These are phyloP conservation scores for Xiphophorus birchmanni DNA, from an alignment of 2,797 vertebrate genomes.

Conservation along the genomic window DNA sequence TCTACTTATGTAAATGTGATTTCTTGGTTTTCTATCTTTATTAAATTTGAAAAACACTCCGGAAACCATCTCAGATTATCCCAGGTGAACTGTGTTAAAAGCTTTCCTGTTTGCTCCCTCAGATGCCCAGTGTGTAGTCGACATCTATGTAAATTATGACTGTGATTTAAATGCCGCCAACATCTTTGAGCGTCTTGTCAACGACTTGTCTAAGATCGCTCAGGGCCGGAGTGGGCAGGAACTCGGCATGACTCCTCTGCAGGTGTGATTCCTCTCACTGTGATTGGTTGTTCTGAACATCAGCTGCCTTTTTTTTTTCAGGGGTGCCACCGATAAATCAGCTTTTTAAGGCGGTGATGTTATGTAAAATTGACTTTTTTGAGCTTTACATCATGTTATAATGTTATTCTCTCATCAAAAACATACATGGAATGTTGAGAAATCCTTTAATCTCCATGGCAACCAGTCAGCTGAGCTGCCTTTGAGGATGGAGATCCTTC, in stretches of 20 bases:
- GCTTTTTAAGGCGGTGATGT: too few species aligned
- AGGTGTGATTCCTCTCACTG: constrained; percentile 38
- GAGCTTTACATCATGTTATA: too few species aligned
- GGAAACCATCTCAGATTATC: background rate
- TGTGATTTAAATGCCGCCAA: constrained; percentile 98
- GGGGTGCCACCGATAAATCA: too few species aligned
- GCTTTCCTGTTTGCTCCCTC: constrained; percentile 10
- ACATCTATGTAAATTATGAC: constrained; percentile 99
- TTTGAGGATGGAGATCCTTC: too few species aligned
- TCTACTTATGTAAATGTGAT: too few species aligned
- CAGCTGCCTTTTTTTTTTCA: background rate
- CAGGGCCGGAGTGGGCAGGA: constrained; percentile 96
- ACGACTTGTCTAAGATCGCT: constrained; percentile 96
- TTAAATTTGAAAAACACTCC: background rate
- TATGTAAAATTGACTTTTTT: too few species aligned
- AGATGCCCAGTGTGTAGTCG: constrained; percentile 99
- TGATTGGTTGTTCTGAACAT: background rate
- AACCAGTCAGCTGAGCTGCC: too few species aligned
- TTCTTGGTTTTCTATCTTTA: background rate
- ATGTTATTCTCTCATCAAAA: too few species aligned
- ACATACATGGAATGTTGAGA: too few species aligned
- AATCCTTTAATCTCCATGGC: too few species aligned
- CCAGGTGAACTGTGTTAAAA: background rate
- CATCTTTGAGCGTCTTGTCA: constrained; percentile 97
- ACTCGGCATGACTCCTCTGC: constrained; percentile 88